A percentile compares a stretch with the other conserved stretches of the same genome.
These are phyloP conservation scores for Gambusia holbrooki DNA, from an alignment of 2,113 vertebrate genomes.

Conservation along the genomic window DNA sequence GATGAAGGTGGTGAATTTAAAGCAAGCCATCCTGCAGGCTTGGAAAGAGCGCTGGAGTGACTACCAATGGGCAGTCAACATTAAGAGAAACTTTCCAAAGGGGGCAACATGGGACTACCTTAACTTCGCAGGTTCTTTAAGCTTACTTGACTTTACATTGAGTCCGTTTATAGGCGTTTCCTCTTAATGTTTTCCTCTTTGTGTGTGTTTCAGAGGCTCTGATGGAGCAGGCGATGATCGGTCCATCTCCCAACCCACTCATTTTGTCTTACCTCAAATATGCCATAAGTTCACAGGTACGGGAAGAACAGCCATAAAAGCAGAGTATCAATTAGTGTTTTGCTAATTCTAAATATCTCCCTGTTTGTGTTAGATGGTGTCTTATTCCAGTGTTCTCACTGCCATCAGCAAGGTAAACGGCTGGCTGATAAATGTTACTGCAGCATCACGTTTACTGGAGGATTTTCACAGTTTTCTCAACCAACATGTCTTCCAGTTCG, in stretches of 20 bases:
- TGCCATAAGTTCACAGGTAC: conserved; percentile 95
- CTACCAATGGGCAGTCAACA: conserved; percentile 97
- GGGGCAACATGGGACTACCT: conserved; percentile 97
- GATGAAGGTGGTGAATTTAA: conserved; percentile 97
- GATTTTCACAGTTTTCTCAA: not conserved
- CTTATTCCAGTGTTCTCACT: conserved; percentile 92
- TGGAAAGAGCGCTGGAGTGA: conserved; percentile 98
- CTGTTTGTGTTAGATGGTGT: conserved; percentile 90
- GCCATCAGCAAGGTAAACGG: conserved; percentile 92
- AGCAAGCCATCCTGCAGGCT: conserved; percentile 95
- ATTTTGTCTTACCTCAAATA: conserved; percentile 98
- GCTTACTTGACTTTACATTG: not conserved
- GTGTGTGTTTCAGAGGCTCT: conserved; percentile 87
- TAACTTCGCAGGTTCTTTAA: conserved; percentile 89
- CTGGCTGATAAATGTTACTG: not conserved
- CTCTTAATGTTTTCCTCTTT: not conserved
- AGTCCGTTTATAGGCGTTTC: not conserved
- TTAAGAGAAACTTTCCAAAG: conserved; percentile 95
- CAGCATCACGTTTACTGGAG: not conserved
- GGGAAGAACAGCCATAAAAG: conserved; percentile 30
- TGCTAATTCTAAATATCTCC: not conserved
- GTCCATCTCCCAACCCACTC: conserved; percentile 94
- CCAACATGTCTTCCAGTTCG: conserved; percentile 82
- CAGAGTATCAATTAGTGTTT: not conserved
- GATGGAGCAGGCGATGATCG: conserved; percentile 97